Evolutionary conservation across 2,113 vertebrate genomes (phyloP), one percentile per base, ranked within the genome.

Genomic region (Rissa tridactyla): DNA sequence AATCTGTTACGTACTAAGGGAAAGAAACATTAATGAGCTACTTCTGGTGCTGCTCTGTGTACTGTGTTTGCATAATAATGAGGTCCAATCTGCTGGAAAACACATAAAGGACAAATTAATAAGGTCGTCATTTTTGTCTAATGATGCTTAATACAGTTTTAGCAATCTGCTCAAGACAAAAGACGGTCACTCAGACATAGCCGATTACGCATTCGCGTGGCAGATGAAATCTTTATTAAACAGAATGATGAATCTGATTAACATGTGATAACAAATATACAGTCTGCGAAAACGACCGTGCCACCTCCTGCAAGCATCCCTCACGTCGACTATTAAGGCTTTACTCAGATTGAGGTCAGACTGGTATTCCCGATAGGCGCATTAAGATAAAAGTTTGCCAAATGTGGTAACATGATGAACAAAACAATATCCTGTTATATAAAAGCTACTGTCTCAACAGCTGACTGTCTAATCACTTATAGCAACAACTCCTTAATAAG

Each of bases 271-370:
- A 98, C 95, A 98, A 98, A 98, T 96, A 98, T 96, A 92, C 93
- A 97, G 97, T 84, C 97, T 90, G 96, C 64, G 92, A 94, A 95
- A 96, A 97, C n/a, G 93, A 94, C 86, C 54, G 70, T 71, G 86
- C 95, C 96, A 97, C 97, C 96, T 96, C 97, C 95, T 82, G 94
- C 91, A 94, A 97, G 96, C 95, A 92, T 91, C 86, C 88, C 94
- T 91, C 92, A 95, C 90, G 61, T 88, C 83, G 70, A 96, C 97
- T 95, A 83, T 86, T 91, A 97, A 94, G 97, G 97, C 98, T 98
- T 98, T 98, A 97, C 96, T 96, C 91, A 98, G 98, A 98, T 98
- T 98, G 98, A 98, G 98, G 98, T 98, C 98, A 98, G 90, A 82
- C 96, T 97, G 98, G 94, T 96, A 97, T 98, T 97, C 97, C 95